Conservation (phyloP, 2,797 vertebrate species). For the Sebastes dallii region DNA sequence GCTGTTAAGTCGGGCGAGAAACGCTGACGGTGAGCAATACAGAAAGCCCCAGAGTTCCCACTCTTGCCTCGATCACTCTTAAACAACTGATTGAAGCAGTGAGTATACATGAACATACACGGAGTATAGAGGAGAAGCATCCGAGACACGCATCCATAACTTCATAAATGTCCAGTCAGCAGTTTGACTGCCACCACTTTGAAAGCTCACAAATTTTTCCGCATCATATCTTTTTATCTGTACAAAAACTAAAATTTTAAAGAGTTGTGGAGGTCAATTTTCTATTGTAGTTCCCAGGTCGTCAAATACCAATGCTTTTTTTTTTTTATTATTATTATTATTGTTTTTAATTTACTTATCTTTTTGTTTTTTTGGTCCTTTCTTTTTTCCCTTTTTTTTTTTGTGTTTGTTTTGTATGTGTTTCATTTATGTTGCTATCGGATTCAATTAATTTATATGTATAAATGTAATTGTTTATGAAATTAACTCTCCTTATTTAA, state of each 20-base stretch:
- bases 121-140: background rate
- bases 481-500: too few relatives aligned
- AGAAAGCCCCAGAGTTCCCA: slow-evolving; percentile 8
- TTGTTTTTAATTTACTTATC: too few relatives aligned
- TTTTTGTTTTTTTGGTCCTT: too few relatives aligned
- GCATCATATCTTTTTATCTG: accelerated
- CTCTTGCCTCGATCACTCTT: slow-evolving; percentile 21
- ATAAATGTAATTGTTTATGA: too few relatives aligned
- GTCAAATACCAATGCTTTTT: background rate
- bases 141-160: background rate
- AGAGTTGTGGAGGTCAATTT: background rate
- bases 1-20: slow-evolving; percentile 67
- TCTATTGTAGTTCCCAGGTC: background rate
- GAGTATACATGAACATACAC: background rate
- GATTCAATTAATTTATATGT: too few relatives aligned
- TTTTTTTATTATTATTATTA: too few relatives aligned
- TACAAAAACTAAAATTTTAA: background rate
- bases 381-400: too few relatives aligned
- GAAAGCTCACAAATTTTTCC: background rate
- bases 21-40: slow-evolving; percentile 71
- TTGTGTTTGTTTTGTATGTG: too few relatives aligned
- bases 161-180: background rate
- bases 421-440: too few relatives aligned
- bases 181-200: background rate
- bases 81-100: background rate